These are phyloP conservation scores for Geopemphigus sp. DNA, from an alignment of 1,140 invertebrate species.

Conservation along the genomic window DNA sequence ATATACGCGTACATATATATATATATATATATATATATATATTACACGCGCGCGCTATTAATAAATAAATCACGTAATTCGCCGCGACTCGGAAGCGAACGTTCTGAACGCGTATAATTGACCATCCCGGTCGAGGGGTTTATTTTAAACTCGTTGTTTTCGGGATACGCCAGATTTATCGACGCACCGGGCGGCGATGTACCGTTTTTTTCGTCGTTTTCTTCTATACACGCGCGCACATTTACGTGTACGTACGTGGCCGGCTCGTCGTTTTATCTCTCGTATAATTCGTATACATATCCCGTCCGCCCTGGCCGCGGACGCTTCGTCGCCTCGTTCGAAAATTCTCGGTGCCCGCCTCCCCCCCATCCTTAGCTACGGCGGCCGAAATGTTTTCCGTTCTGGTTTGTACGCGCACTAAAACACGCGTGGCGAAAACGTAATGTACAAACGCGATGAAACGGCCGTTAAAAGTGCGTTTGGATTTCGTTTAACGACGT, in stretches of 20 bases:
- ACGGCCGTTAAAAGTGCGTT: not conserved
- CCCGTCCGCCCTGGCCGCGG: too few species aligned
- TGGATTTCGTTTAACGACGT: not conserved
- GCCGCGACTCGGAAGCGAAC: slow-evolving; percentile 11
- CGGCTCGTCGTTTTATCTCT: too few species aligned
- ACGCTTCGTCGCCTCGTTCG: too few species aligned
- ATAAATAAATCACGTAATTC: slow-evolving; percentile 32
- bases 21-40: not conserved
- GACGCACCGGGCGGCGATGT: not conserved
- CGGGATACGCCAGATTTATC: slow-evolving; percentile 28
- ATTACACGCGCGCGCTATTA: not conserved
- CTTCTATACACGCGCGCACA: not conserved
- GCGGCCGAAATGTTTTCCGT: not conserved
- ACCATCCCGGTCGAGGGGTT: slow-evolving; percentile 8
- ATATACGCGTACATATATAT: too few species aligned
- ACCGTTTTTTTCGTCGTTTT: slow-evolving; percentile 6
- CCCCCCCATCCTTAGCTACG: too few species aligned
- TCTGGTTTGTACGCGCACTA: too few species aligned
- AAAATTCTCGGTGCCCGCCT: too few species aligned
- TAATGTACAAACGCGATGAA: too few species aligned
- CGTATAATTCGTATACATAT: too few species aligned
- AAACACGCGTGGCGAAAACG: too few species aligned
- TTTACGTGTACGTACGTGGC: not conserved
- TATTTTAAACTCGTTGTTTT: slow-evolving; percentile 22
- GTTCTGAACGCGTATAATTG: slow-evolving; percentile 28